Percentiles rank a stretch among this genome's conserved stretches.
phyloP scores from a whole-genome alignment of 2,888 invertebrate genomes.

The Tipula unca region DNA sequence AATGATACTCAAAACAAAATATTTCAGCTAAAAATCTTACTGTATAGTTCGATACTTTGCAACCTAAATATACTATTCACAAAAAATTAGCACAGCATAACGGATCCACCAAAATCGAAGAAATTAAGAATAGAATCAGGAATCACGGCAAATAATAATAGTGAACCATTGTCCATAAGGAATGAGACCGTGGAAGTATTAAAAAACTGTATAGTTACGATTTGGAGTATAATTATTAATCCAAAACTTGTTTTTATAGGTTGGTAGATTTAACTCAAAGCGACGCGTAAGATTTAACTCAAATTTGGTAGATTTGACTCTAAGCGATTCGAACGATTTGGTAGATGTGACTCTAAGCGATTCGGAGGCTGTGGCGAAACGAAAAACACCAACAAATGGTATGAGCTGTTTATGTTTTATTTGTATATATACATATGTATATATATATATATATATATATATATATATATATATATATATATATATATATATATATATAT shows the following conservation, averaged over 20 bases:
- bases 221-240: constrained; percentile 20
- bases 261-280: constrained; percentile 67
- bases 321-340: constrained; percentile 25
- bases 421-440: too few relatives aligned
- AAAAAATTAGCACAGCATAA: too few relatives aligned
- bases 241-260: constrained; percentile 33
- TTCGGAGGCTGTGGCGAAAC: constrained; percentile 29
- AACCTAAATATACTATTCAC: too few relatives aligned
- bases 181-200: constrained; percentile 36
- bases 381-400: constrained; percentile 34
- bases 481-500: too few relatives aligned
- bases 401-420: constrained; percentile 25
- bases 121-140: background rate
- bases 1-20: too few relatives aligned
- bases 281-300: constrained; percentile 49
- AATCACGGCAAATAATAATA: constrained; percentile 27
- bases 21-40: too few relatives aligned
- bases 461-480: too few relatives aligned
- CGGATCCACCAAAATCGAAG: constrained; percentile 24
- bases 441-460: too few relatives aligned
- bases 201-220: background rate
- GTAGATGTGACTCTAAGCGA: too few relatives aligned
- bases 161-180: constrained; percentile 41
- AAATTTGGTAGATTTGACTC: constrained; percentile 33
- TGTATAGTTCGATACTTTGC: too few relatives aligned